A percentile compares a stretch with the other conserved stretches of the same genome.
Conservation (phyloP, 2,113 vertebrate genomes). For the Microcebus murinus region DNA sequence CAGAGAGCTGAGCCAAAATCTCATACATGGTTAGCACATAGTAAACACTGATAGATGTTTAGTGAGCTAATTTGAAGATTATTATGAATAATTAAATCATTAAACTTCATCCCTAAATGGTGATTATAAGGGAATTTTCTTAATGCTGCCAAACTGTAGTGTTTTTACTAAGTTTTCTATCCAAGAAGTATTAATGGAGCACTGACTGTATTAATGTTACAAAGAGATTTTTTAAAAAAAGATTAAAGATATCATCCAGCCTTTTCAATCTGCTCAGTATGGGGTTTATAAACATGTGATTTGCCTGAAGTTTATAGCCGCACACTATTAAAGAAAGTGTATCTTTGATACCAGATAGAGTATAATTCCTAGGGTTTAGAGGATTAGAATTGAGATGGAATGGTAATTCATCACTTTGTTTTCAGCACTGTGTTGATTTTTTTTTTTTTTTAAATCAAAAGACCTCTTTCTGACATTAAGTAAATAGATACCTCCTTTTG, state of each 20-base stretch:
- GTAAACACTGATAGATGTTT: conserved; percentile 16
- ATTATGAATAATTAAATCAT: conserved; percentile 13
- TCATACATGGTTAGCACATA: neutral
- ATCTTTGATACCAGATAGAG: conserved; percentile 45
- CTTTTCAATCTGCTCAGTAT: conserved; percentile 17
- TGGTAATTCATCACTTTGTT: conserved; percentile 32
- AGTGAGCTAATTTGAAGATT: conserved; percentile 40
- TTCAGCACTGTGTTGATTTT: neutral
- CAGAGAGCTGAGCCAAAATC: neutral
- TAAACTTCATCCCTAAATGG: conserved; percentile 42
- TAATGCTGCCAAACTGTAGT: neutral
- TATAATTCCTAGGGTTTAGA: conserved; percentile 41
- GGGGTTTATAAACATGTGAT: conserved; percentile 17
- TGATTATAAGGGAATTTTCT: conserved; percentile 22
- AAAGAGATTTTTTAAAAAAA: neutral
- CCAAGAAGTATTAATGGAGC: conserved; percentile 14
- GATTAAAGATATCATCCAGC: neutral
- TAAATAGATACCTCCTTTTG: conserved; percentile 54
- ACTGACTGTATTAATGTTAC: neutral
- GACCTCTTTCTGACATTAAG: conserved; percentile 52
- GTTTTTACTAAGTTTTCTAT: conserved; percentile 36
- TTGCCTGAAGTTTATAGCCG: conserved; percentile 44
- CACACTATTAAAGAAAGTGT: conserved; percentile 50
- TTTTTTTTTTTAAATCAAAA: conserved; percentile 24
- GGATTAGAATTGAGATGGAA: conserved; percentile 41